Base-by-base conservation (phyloP, 2,113 vertebrate species). In the Alectura lathami region DNA sequence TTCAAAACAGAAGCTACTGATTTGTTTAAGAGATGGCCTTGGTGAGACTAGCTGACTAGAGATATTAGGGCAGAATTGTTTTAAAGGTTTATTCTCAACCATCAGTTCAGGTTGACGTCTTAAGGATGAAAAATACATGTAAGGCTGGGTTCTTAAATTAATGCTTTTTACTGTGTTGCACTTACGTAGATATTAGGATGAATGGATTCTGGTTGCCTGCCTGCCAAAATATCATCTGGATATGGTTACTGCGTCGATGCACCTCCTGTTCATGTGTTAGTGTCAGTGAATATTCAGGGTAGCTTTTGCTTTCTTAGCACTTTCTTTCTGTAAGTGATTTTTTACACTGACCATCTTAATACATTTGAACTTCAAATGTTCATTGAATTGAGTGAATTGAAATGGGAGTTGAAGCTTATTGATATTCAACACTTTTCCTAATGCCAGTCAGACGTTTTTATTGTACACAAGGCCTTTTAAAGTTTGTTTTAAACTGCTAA, bases 401-500 rank as follows among this genome's bases (percentile, higher is more conserved):
- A 91, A 68, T 26, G 43, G 79, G 50, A 91, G 38, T 59, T 92
- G 80, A 91, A 82, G 63, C 60, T 79, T 96, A 73, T 70, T 47
- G 56, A 77, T 96, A 96, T 86, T 96, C 76, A 74, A 20, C 29
- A 17, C 69, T 89, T 95, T 95, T 96, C 76, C 36, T 89, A 83
- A 90, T 78, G 94, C 67, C 6, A 78, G 42, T 78, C 60, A 68
- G 63, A 74, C 5, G 13, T 43, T 94, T 94, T 90, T 93, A 72
- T 94, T 92, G 36, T 84, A 59, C 91, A 67, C 86, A 92, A 94
- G 72, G 93, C 77, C 74, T 97, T 94, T 94, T 93, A 93, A 83
- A 42, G 67, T 96, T 94, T 91, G 78, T 82, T 95, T 90, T 89
- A 84, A 80, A 83, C 42, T 96, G 80, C 92, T 96, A 93, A 92